phyloP scores from a whole-genome alignment of 2,113 vertebrate genomes.

The Edolisoma coerulescens region DNA sequence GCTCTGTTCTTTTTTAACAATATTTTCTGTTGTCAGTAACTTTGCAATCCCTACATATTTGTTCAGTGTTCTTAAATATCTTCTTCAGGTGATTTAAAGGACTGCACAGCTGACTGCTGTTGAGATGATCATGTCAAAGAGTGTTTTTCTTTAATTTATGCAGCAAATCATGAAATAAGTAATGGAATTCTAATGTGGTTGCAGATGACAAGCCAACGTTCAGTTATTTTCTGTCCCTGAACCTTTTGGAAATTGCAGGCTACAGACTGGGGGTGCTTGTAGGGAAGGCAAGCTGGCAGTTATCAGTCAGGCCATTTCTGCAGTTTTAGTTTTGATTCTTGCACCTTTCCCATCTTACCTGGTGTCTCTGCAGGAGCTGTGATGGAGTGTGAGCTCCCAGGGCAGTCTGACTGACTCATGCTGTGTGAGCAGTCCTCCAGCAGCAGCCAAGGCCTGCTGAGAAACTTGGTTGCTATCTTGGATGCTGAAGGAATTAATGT shows the following conservation, averaged over 20 bases:
- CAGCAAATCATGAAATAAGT: not conserved
- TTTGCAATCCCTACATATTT: not conserved
- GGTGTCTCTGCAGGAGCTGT: not conserved
- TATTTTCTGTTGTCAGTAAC: not conserved
- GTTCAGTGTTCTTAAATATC: not conserved
- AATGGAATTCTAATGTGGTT: not conserved
- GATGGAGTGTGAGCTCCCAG: not conserved
- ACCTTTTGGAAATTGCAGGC: not conserved
- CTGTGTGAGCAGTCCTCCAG: not conserved
- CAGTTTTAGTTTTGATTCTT: not conserved
- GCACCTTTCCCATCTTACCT: not conserved
- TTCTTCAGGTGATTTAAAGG: not conserved
- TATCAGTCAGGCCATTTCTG: not conserved
- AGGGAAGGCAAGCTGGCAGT: not conserved
- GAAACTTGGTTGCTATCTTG: not conserved
- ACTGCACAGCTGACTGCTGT: not conserved
- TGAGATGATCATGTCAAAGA: not conserved
- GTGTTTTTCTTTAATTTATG: not conserved
- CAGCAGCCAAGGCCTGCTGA: not conserved
- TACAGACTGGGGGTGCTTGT: not conserved
- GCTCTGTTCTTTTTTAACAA: not conserved
- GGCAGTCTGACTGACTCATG: not conserved
- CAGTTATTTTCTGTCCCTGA: not conserved
- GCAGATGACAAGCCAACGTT: not conserved
- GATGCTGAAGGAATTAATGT: not conserved